phyloP scores from a whole-genome alignment of 2,113 vertebrate genomes.

The Thermophis baileyi region DNA sequence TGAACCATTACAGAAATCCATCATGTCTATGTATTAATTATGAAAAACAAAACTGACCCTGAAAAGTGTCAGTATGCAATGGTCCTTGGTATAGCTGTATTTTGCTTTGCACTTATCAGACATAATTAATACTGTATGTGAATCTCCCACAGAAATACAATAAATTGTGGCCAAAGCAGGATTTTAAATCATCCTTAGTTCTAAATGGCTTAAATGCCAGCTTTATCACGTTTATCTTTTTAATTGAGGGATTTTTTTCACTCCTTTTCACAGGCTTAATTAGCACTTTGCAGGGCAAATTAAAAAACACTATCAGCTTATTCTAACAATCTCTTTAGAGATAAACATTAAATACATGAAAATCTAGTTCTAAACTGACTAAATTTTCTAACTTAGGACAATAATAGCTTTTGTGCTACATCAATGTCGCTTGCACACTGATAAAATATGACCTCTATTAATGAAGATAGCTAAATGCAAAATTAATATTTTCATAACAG shows the following conservation, averaged over 20 bases:
- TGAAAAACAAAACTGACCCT: not conserved
- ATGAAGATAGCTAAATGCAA: not conserved
- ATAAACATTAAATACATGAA: constrained; percentile 49
- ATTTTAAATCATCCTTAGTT: constrained; percentile 12
- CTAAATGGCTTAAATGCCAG: constrained; percentile 26
- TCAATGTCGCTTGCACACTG: not conserved
- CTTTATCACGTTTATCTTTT: constrained; percentile 50
- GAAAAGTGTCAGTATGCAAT: not conserved
- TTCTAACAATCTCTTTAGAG: constrained; percentile 60
- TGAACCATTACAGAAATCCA: not conserved
- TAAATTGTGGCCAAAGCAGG: not conserved
- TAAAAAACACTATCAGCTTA: constrained; percentile 64
- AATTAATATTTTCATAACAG: constrained; percentile 30
- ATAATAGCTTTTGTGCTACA: not conserved
- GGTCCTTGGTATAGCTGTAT: not conserved
- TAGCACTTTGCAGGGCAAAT: constrained; percentile 65
- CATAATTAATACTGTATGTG: not conserved
- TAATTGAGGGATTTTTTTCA: constrained; percentile 57
- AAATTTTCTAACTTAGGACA: constrained; percentile 12
- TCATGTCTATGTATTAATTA: not conserved
- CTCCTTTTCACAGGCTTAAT: constrained; percentile 59
- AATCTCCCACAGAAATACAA: not conserved
- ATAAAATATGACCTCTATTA: constrained; percentile 41
- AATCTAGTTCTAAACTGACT: constrained; percentile 60
- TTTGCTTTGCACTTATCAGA: not conserved